Conservation (phyloP, 2,797 vertebrate species). For the Buceros bicornis region DNA sequence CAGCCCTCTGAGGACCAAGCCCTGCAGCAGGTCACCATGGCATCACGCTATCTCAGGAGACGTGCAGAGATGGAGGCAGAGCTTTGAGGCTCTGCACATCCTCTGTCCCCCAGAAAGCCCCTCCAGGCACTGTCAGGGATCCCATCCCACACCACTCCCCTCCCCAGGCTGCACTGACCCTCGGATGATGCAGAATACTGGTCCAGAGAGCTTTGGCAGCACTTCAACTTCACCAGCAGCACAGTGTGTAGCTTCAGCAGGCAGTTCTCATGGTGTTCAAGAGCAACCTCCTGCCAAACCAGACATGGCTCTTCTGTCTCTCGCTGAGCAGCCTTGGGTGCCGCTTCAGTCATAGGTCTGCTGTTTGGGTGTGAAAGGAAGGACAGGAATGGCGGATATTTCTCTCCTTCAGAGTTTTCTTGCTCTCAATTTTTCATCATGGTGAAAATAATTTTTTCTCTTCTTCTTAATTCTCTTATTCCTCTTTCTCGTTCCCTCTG, state of each 20-base stretch:
- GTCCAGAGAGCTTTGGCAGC: accelerated
- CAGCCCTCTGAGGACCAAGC: not conserved
- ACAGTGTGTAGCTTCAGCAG: accelerated
- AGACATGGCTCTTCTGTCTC: not conserved
- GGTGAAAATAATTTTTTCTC: not conserved
- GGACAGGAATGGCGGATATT: not conserved
- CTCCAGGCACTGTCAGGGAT: not conserved
- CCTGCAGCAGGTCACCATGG: not conserved
- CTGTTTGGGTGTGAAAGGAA: not conserved
- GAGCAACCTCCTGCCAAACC: not conserved
- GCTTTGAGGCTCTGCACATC: not conserved
- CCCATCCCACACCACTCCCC: too few relatives aligned
- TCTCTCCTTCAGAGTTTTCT: not conserved
- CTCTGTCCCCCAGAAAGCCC: accelerated
- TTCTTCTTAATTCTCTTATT: too few relatives aligned
- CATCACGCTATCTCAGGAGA: not conserved
- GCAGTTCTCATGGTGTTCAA: not conserved
- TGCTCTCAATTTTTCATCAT: not conserved
- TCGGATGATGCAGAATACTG: accelerated
- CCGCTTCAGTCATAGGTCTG: not conserved
- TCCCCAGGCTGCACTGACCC: not conserved
- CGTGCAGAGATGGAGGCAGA: not conserved
- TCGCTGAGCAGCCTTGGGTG: accelerated
- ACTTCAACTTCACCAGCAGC: accelerated
- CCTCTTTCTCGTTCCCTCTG: too few relatives aligned